These are phyloP conservation scores for Enoplosus armatus DNA, from an alignment of 2,797 vertebrate species.

Conservation along the genomic window DNA sequence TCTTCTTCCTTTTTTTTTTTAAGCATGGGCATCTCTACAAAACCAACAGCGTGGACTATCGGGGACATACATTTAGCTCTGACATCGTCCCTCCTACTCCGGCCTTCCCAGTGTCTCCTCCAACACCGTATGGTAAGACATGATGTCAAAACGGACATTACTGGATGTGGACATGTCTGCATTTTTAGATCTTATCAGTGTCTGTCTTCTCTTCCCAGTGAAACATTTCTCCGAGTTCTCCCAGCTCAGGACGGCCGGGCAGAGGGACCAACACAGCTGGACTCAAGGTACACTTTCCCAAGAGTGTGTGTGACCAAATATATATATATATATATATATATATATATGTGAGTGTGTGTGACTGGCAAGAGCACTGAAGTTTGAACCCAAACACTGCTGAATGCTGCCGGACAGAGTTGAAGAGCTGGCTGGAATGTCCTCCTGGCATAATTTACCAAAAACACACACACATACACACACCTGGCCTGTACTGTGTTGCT, in stretches of 20 bases:
- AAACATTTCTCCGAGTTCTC: constrained; percentile 77
- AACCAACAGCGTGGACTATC: constrained; percentile 69
- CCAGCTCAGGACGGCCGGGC: constrained; percentile 65
- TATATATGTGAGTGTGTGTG: constrained; percentile 26
- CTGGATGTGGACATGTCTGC: constrained; percentile 12
- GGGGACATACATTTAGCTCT: constrained; percentile 66
- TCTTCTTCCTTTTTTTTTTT: constrained; percentile 1
- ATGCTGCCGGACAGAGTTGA: constrained; percentile 60
- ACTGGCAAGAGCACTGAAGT: constrained; percentile 17
- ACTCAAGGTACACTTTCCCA: constrained; percentile 78
- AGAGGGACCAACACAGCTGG: constrained; percentile 72
- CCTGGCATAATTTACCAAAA: constrained; percentile 36
- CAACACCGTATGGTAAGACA: constrained; percentile 84
- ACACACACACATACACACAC: constrained; percentile 43
- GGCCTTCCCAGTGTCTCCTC: constrained; percentile 89
- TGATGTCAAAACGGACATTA: not conserved
- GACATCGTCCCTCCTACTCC: constrained; percentile 82
- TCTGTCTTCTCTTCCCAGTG: constrained; percentile 74
- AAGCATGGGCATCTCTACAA: constrained; percentile 76
- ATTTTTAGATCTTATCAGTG: constrained; percentile 53
- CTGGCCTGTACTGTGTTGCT: constrained; percentile 37
- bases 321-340: constrained; percentile 17
- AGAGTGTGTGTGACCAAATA: constrained; percentile 22
- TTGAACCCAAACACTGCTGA: constrained; percentile 50
- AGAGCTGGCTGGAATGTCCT: constrained; percentile 62